Evolutionary conservation across 2,888 invertebrate species (phyloP).

Genomic region (Acleris laterana): DNA sequence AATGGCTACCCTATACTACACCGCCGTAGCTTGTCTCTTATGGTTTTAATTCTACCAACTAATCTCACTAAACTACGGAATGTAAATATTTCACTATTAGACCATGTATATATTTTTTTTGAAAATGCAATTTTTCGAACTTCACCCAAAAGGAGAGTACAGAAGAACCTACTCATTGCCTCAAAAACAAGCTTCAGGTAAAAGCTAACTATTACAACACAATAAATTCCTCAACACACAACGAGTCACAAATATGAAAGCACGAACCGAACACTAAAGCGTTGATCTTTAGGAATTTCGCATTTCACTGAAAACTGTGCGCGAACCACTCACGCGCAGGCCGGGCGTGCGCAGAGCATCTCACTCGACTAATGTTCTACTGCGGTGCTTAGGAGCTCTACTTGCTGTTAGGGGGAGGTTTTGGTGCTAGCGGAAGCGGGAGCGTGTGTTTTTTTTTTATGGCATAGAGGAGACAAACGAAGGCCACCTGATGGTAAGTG

Average conservation of each 20-base stretch:
- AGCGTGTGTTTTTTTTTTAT: too few species aligned
- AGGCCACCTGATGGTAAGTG: too few species aligned
- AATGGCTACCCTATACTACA: too few species aligned
- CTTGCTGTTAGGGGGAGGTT: constrained; percentile 50
- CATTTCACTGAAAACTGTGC: constrained; percentile 35
- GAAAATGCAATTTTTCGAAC: too few species aligned
- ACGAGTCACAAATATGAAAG: not conserved
- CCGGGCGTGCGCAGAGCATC: constrained; percentile 74
- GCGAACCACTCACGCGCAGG: constrained; percentile 59
- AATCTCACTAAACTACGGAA: too few species aligned
- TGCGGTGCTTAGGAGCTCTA: constrained; percentile 62
- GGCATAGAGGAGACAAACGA: too few species aligned
- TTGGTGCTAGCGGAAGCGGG: constrained; percentile 49
- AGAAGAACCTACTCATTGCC: not conserved
- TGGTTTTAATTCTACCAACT: too few species aligned
- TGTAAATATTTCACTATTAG: too few species aligned
- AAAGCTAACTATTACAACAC: constrained; percentile 20
- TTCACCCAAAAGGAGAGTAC: too few species aligned
- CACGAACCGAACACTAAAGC: constrained; percentile 43
- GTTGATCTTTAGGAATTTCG: constrained; percentile 32
- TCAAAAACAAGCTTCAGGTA: not conserved
- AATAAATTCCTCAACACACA: constrained; percentile 10
- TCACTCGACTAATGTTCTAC: constrained; percentile 63
- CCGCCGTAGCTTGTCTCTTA: too few species aligned
- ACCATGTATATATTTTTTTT: too few species aligned